Evolutionary conservation across 2,113 vertebrate genomes (phyloP).

Genomic region (Collichthys lucidus): DNA sequence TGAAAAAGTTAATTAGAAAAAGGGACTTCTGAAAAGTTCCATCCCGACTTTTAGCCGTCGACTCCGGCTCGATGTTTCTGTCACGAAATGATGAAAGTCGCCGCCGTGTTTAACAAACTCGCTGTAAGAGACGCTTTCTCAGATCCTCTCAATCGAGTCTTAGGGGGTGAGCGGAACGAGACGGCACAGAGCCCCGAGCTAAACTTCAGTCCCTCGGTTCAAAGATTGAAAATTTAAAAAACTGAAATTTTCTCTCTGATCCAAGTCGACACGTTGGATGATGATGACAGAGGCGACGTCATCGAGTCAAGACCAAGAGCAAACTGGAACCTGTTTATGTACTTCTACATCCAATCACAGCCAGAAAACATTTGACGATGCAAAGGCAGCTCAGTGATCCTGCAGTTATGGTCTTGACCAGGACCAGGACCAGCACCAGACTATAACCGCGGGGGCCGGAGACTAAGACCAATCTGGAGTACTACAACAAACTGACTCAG

Average conservation of each 20-base stretch:
- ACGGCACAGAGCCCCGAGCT: background rate
- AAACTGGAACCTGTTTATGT: too few relatives aligned
- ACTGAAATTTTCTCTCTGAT: conserved; percentile 3
- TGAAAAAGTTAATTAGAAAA: conserved; percentile 58
- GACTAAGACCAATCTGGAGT: too few relatives aligned
- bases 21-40: conserved; percentile 39
- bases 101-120: conserved; percentile 52
- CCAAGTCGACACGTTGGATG: background rate
- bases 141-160: conserved; percentile 46
- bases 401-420: too few relatives aligned
- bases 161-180: conserved; percentile 31
- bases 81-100: conserved; percentile 54
- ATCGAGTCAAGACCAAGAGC: background rate
- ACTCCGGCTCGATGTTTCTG: conserved; percentile 52
- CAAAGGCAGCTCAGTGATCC: too few relatives aligned
- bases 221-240: conserved; percentile 7
- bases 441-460: too few relatives aligned
- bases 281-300: background rate
- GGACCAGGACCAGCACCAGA: too few relatives aligned
- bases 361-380: too few relatives aligned
- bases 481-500: too few relatives aligned
- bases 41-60: conserved; percentile 50
- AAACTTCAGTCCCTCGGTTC: background rate
- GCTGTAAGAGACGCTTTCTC: conserved; percentile 50
- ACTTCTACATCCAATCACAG: too few relatives aligned